Evolutionary conservation across 2,888 invertebrate genomes (phyloP).

Genomic region (Phytoseiulus persimilis): DNA sequence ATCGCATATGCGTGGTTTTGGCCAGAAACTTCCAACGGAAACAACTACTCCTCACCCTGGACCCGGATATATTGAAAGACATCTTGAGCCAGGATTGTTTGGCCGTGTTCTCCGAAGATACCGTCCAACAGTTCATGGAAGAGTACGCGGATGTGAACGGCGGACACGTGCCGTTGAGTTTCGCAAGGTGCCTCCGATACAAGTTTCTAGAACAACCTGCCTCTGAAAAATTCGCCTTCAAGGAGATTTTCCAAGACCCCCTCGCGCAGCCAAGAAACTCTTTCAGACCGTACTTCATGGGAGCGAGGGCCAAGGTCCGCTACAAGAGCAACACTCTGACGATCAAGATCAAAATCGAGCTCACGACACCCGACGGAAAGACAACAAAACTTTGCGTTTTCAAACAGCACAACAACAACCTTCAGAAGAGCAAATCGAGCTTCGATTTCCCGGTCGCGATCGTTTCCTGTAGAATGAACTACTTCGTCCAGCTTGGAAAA

Average conservation of each 20-base stretch:
- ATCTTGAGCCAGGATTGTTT: constrained; percentile 19
- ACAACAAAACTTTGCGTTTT: background rate
- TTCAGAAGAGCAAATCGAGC: background rate
- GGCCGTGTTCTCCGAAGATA: constrained; percentile 8
- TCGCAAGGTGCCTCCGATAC: background rate
- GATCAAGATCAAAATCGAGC: background rate
- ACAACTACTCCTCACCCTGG: background rate
- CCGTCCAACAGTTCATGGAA: background rate
- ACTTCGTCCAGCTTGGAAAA: background rate
- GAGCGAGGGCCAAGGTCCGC: background rate
- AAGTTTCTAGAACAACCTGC: background rate
- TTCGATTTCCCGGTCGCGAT: background rate
- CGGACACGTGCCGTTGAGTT: background rate
- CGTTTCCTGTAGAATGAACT: background rate
- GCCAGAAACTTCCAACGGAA: background rate
- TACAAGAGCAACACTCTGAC: background rate
- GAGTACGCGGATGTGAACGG: background rate
- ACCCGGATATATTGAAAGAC: background rate
- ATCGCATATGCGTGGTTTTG: background rate
- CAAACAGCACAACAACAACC: background rate
- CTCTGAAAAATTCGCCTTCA: background rate
- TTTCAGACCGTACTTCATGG: background rate
- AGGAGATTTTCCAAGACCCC: background rate
- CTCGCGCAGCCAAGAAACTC: background rate
- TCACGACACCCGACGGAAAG: background rate